phyloP scores from a whole-genome alignment of 2,888 invertebrate species.

The Elmis aenea region DNA sequence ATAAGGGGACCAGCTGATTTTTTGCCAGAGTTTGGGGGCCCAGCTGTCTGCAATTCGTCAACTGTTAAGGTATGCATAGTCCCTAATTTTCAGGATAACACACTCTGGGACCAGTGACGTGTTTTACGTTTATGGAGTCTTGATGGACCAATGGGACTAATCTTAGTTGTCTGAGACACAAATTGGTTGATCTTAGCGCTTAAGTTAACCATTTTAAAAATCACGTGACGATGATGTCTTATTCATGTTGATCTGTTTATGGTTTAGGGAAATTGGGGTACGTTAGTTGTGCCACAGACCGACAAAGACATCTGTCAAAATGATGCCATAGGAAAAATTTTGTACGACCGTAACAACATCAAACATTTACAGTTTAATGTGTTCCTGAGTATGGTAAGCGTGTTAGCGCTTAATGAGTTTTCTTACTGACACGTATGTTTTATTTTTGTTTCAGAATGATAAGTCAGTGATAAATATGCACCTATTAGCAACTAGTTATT shows the following conservation, averaged over 20 bases:
- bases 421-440: no score
- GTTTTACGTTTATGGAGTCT: no score
- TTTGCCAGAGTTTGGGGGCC: constrained; percentile 9
- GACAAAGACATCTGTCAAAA: constrained; percentile 3
- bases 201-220: no score
- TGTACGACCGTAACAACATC: constrained; percentile 4
- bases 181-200: no score
- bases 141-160: no score
- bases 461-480: neutral
- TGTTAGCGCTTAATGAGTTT: no score
- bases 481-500: neutral
- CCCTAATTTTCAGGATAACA: no score
- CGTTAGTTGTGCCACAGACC: neutral
- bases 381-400: constrained; percentile 8
- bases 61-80: no score
- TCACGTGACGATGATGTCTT: no score
- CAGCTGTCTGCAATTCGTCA: constrained; percentile 1
- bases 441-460: neutral
- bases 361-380: constrained; percentile 7
- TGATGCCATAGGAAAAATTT: constrained; percentile 2
- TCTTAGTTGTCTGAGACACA: no score
- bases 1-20: constrained; percentile 10
- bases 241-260: no score
- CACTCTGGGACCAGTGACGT: no score
- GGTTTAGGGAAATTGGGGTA: constrained; percentile 3